Base-by-base conservation (phyloP, 2,113 vertebrate genomes). In the Crocuta crocuta region DNA sequence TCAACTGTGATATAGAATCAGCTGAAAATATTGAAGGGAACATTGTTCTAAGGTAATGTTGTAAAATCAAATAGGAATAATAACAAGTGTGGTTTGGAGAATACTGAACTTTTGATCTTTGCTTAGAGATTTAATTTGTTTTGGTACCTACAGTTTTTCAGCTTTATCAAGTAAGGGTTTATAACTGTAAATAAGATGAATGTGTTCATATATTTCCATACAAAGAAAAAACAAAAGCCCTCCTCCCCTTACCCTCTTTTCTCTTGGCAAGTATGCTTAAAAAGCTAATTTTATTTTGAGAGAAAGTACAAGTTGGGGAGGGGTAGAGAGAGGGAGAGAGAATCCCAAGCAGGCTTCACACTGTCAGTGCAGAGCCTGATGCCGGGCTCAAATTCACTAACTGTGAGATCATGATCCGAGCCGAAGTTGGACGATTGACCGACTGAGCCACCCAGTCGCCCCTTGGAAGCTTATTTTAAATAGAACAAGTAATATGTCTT, bases 111-210 rank as follows among this genome's bases (percentile, higher is more conserved):
- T 97, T 78, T 89, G 31, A 28, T 33, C 63, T 83, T 90, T 39
- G 17, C 6, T 97, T 70, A 63, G 91, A 80, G 48, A 70, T 89
- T 97, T 97, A 81, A 94, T 92, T 98, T 94, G 53, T 86, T 78
- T 73, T 94, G 43, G 9, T 97, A 70, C n/a, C n/a, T 15, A 43
- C 6, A 83, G 8, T 55, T 95, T 96, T 91, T 61, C 74, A n/a
- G 3, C 86, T 97, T 96, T 89, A 0, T 39, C 33, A 28, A 63
- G 80, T 12, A 96, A 50, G 1, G 3, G 7, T 91, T 81, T 96
- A 33, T 87, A 74, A 68, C 65, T 74, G 65, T 79, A 94, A 80
- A 70, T 70, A 94, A 68, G 63, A 78, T 82, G 33, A 93, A 28
- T 71, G 24, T 93, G 81, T 78, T 70, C 53, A 86, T 90, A 50